Conservation (phyloP, 2,113 vertebrate genomes). For the Ranitomeya imitator region DNA sequence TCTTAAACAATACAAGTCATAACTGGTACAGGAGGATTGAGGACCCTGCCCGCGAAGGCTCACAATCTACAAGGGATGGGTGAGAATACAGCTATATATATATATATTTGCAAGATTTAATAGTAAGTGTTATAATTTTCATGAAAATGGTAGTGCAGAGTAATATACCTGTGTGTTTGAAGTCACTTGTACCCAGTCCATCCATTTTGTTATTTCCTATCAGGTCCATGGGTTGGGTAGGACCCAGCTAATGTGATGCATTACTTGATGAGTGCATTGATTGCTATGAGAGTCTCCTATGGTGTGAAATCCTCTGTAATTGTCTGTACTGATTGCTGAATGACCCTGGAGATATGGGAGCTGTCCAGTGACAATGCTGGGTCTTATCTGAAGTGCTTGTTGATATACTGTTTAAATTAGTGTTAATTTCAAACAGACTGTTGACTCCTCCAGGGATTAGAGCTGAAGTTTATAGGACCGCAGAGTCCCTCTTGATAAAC, state of each 20-base stretch:
- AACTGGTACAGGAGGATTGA: too few species aligned
- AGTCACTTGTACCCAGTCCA: not conserved
- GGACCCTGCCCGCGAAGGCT: too few species aligned
- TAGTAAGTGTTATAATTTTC: not conserved
- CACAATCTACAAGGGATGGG: too few species aligned
- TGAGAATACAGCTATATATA: too few species aligned
- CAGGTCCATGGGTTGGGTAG: not conserved
- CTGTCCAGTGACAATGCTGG: constrained; percentile 15
- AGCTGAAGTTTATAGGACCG: constrained; percentile 19
- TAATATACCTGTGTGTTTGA: not conserved
- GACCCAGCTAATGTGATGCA: not conserved
- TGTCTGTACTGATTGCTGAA: not conserved
- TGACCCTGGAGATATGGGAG: constrained; percentile 5
- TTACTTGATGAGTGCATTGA: not conserved
- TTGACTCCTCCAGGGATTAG: constrained; percentile 54
- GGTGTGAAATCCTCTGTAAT: constrained; percentile 10
- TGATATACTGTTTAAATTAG: constrained; percentile 62
- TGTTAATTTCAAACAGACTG: constrained; percentile 65
- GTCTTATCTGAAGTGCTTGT: constrained; percentile 48
- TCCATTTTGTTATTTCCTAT: not conserved
- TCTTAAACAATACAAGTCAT: too few species aligned
- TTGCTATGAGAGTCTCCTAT: not conserved
- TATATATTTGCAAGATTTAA: not conserved
- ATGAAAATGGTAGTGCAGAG: not conserved
- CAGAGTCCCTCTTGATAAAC: constrained; percentile 15